phyloP scores from a whole-genome alignment of 2,797 vertebrate genomes.

The Channallabes apus region DNA sequence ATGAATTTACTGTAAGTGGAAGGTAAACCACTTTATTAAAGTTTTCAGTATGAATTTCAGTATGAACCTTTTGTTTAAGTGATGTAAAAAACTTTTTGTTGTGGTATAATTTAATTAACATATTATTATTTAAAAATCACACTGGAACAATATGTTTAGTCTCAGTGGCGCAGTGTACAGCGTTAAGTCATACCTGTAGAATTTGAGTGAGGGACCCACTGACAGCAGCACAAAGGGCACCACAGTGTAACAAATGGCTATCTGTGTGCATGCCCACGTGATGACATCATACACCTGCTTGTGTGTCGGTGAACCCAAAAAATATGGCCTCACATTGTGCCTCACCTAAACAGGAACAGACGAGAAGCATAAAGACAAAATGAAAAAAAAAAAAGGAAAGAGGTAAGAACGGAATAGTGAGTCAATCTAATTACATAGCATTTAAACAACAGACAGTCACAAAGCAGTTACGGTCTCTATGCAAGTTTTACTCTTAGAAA shows the following conservation, averaged over 20 bases:
- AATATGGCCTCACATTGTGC: constrained; percentile 86
- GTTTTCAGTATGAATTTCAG: neutral
- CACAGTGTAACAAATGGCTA: constrained; percentile 92
- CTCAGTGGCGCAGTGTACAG: neutral
- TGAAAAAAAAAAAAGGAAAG: neutral
- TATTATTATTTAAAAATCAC: neutral
- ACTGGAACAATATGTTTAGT: neutral
- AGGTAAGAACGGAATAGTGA: neutral
- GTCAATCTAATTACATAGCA: neutral
- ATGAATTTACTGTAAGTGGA: neutral
- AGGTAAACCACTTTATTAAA: neutral
- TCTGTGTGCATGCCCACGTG: constrained; percentile 87
- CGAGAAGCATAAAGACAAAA: neutral
- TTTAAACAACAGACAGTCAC: neutral
- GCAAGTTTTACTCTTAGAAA: neutral
- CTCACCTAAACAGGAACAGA: constrained; percentile 74
- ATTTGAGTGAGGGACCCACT: constrained; percentile 83
- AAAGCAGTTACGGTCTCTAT: neutral
- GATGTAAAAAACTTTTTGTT: neutral
- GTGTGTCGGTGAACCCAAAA: constrained; percentile 76
- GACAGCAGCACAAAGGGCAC: constrained; percentile 92
- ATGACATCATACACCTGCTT: constrained; percentile 85
- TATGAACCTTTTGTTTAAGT: neutral
- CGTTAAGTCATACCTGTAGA: constrained; percentile 80
- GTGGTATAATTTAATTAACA: neutral